These are phyloP conservation scores for Herpetotheres cachinnans DNA, from an alignment of 2,113 vertebrate genomes.

Conservation along the genomic window DNA sequence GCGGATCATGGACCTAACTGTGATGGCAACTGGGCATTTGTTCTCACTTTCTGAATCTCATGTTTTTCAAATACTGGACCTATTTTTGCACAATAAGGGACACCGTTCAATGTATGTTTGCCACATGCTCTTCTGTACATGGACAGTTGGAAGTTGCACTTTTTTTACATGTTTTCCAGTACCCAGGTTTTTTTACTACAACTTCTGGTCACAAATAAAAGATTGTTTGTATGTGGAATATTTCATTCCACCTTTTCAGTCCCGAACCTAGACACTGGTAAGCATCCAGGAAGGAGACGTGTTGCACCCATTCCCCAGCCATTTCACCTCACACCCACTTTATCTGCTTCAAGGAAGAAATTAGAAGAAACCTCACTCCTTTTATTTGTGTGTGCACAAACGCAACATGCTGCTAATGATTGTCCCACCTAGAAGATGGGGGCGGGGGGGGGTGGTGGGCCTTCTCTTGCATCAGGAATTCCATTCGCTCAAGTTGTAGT, in stretches of 20 bases:
- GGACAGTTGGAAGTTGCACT: neutral
- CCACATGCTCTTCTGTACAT: neutral
- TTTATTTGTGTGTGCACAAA: neutral
- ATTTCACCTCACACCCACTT: neutral
- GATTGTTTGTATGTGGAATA: neutral
- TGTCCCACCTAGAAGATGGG: neutral
- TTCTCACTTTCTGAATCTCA: neutral
- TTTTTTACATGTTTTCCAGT: neutral
- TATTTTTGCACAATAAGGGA: neutral
- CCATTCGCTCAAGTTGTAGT: neutral
- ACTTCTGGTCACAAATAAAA: neutral
- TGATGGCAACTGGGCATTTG: neutral
- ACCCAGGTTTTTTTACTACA: neutral
- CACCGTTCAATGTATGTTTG: neutral
- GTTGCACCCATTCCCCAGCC: neutral
- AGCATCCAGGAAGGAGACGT: neutral
- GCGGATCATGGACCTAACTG: neutral
- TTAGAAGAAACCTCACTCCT: neutral
- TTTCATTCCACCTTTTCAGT: neutral
- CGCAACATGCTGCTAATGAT: neutral
- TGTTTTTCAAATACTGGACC: neutral
- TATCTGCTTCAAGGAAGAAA: neutral
- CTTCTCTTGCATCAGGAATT: neutral
- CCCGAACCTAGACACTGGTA: neutral
- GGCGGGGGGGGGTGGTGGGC: too few relatives aligned